Conservation (phyloP, 2,113 vertebrate genomes). For the Bufo gargarizans region DNA sequence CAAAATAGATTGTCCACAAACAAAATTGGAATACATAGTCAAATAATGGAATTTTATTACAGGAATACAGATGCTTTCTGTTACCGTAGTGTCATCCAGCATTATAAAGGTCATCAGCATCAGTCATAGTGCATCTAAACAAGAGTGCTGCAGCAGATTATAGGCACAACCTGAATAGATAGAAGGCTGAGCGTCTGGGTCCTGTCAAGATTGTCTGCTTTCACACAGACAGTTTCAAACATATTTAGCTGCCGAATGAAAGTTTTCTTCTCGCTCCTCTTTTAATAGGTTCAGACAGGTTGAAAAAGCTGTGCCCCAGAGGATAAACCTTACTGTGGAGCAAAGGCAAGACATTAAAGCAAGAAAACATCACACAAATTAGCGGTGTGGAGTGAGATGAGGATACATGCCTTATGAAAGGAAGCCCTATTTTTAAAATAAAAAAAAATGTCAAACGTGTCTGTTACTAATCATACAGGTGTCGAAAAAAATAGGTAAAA, state of each 20-base stretch:
- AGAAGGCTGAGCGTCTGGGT: background rate
- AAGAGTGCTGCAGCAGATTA: background rate
- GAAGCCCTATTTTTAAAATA: background rate
- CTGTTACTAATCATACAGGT: background rate
- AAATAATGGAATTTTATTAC: background rate
- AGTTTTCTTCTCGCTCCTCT: conserved; percentile 21
- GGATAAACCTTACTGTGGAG: conserved; percentile 24
- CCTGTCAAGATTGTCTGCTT: background rate
- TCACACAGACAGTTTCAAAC: conserved; percentile 6
- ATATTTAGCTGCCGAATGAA: conserved; percentile 29
- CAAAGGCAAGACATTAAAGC: conserved; percentile 40
- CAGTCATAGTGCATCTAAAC: background rate
- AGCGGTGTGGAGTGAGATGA: conserved; percentile 1
- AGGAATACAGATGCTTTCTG: background rate
- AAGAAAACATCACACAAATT: conserved; percentile 53
- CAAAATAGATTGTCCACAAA: background rate
- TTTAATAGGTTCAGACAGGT: conserved; percentile 54
- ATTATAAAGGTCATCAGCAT: background rate
- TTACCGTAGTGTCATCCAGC: background rate
- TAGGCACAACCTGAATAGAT: background rate
- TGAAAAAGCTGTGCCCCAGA: conserved; percentile 31
- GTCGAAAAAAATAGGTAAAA: background rate
- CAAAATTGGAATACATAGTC: background rate
- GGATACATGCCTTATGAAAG: conserved; percentile 29
- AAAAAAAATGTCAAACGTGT: background rate